Conservation (phyloP, 2,797 vertebrate species). For the Sebastes nivosus region DNA sequence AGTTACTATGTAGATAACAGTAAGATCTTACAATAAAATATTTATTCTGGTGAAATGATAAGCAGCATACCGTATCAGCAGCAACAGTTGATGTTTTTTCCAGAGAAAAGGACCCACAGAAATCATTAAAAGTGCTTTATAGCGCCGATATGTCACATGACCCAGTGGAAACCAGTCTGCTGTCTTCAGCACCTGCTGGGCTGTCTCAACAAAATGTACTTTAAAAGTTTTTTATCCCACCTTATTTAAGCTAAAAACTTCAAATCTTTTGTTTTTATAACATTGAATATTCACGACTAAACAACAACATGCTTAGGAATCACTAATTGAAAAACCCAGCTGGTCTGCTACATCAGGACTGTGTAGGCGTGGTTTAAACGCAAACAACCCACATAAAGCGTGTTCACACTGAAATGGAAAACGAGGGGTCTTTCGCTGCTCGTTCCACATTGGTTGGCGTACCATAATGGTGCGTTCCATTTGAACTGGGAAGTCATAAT, state of each 20-base stretch:
- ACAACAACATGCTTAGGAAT: neutral
- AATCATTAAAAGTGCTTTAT: neutral
- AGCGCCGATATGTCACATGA: neutral
- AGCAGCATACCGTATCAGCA: neutral
- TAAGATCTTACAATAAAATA: neutral
- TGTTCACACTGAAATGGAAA: neutral
- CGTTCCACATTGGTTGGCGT: neutral
- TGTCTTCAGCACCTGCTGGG: neutral
- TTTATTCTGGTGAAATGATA: neutral
- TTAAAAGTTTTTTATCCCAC: neutral
- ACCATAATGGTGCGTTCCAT: neutral
- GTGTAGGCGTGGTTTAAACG: neutral
- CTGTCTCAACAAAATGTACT: neutral
- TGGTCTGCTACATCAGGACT: neutral
- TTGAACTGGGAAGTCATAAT: neutral
- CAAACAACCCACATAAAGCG: neutral
- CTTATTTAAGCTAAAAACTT: neutral
- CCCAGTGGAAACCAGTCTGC: neutral
- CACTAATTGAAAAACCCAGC: neutral
- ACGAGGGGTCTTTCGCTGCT: neutral
- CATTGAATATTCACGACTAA: neutral
- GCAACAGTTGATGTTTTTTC: neutral
- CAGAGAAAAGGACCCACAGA: neutral
- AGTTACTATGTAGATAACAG: neutral
- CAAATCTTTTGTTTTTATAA: neutral